Evolutionary conservation across 1,140 invertebrate genomes (phyloP).

Genomic region (Brachionus calyciflorus): DNA sequence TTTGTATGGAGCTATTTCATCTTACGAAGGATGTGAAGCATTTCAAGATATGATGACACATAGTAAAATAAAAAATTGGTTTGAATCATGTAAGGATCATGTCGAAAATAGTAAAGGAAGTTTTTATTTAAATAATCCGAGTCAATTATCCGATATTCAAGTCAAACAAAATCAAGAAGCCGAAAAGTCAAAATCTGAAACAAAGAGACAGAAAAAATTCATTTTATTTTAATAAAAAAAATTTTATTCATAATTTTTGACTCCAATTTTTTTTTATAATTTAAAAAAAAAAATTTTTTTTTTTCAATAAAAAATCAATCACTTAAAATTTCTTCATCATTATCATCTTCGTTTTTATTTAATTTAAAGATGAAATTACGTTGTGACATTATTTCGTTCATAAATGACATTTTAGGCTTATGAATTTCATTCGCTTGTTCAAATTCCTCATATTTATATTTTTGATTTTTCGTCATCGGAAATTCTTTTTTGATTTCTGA

Average conservation of each 20-base stretch:
- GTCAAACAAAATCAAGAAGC: conserved; percentile 16
- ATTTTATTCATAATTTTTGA: conserved; percentile 3
- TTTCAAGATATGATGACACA: conserved; percentile 76
- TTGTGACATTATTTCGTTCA: too few species aligned
- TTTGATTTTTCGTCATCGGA: neutral
- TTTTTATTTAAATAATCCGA: conserved; percentile 28
- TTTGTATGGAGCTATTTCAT: conserved; percentile 85
- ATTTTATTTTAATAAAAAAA: conserved; percentile 30
- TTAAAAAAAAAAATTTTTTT: neutral
- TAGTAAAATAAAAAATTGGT: conserved; percentile 69
- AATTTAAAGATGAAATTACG: too few species aligned
- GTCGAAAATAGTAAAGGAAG: conserved; percentile 55
- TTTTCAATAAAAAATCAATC: neutral
- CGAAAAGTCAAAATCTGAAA: neutral
- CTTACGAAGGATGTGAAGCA: conserved; percentile 88
- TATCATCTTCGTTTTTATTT: neutral
- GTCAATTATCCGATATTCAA: neutral
- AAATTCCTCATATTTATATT: too few species aligned
- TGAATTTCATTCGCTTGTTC: too few species aligned
- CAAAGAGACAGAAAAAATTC: conserved; percentile 1
- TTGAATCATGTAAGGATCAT: conserved; percentile 58
- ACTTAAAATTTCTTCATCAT: neutral
- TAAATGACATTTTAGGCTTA: too few species aligned
- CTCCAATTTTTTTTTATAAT: neutral
- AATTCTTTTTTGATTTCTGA: neutral